phyloP scores from a whole-genome alignment of 2,888 invertebrate species.

The Polyploca ridens region DNA sequence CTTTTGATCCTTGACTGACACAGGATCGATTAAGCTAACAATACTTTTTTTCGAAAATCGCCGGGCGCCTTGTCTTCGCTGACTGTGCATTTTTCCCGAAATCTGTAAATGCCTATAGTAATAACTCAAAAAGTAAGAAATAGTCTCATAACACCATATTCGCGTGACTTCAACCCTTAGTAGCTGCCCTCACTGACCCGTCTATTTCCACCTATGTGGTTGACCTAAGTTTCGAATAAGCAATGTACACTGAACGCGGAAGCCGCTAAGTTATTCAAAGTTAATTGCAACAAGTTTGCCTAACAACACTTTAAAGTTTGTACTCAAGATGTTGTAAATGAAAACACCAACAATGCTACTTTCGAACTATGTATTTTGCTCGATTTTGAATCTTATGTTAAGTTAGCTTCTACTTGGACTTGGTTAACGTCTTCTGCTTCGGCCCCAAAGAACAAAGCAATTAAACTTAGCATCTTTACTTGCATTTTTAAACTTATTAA shows the following conservation, averaged over 20 bases:
- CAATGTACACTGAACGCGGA: slow-evolving; percentile 1
- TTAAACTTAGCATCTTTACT: not conserved
- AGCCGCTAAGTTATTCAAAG: not conserved
- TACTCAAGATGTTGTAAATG: not conserved
- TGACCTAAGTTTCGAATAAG: not conserved
- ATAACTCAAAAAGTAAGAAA: no score
- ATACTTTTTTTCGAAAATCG: no score
- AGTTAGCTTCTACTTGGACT: not conserved
- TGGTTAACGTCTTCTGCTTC: not conserved
- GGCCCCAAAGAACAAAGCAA: not conserved
- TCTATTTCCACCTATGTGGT: not conserved
- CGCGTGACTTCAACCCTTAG: no score
- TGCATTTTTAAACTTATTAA: not conserved
- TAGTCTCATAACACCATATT: no score
- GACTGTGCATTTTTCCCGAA: no score
- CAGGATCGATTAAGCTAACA: no score
- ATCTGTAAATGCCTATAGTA: no score
- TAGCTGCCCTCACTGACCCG: no score
- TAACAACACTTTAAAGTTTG: not conserved
- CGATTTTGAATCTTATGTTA: not conserved
- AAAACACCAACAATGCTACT: not conserved
- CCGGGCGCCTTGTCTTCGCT: no score
- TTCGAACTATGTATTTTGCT: not conserved
- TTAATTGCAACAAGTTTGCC: not conserved
- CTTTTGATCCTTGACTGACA: no score